Conservation (phyloP, 2,797 vertebrate genomes). For the Squalus acanthias region DNA sequence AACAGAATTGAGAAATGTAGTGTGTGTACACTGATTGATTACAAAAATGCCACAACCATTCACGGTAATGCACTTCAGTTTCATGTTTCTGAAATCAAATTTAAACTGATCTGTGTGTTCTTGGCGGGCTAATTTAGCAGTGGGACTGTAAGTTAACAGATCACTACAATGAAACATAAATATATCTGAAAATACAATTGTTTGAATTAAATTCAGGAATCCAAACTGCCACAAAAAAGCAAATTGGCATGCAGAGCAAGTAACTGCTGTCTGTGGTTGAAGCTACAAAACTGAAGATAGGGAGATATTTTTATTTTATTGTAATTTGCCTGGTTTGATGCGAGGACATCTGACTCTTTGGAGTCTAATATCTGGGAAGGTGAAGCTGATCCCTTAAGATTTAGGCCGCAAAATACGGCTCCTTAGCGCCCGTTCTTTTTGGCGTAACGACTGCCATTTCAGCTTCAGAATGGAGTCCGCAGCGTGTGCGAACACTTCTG, state of each 20-base stretch:
- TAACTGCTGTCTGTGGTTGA: background rate
- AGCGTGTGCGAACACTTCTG: no score
- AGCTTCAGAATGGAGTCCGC: no score
- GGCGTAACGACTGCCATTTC: no score
- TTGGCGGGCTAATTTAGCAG: background rate
- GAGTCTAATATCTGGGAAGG: background rate
- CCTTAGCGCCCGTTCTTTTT: no score
- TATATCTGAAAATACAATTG: background rate
- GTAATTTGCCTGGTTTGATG: background rate
- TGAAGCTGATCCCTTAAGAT: background rate
- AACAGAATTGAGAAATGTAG: background rate
- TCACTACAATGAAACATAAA: background rate
- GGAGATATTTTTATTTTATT: background rate
- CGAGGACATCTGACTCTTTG: background rate
- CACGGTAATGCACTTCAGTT: background rate
- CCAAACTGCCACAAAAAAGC: background rate
- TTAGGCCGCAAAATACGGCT: background rate
- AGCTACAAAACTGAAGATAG: background rate
- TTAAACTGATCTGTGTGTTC: background rate
- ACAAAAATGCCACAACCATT: background rate
- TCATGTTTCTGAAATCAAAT: background rate
- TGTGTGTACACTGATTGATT: background rate
- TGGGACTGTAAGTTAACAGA: background rate
- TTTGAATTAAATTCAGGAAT: slow-evolving; percentile 6
- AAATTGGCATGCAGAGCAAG: background rate